Evolutionary conservation across 2,888 invertebrate genomes (phyloP).

Genomic region (Platynereis dumerilii): DNA sequence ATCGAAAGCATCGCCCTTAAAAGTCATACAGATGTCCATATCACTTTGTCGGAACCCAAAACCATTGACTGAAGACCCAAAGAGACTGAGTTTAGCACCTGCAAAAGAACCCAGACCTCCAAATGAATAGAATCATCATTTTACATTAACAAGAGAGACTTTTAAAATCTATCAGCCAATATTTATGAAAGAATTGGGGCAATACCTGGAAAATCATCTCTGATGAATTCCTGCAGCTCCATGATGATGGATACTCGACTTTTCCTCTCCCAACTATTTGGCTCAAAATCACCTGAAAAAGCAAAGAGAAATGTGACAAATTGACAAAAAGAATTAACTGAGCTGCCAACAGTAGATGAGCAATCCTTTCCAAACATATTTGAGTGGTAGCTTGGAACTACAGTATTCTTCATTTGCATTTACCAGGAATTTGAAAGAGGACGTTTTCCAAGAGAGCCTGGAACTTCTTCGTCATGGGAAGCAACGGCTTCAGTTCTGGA

Average conservation of each 20-base stretch:
- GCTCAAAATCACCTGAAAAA: constrained; percentile 49
- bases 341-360: too few species aligned
- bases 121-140: too few species aligned
- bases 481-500: constrained; percentile 61
- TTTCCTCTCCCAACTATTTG: constrained; percentile 39
- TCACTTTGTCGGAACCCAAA: constrained; percentile 69
- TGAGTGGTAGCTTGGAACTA: too few species aligned
- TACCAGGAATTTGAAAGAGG: constrained; percentile 58
- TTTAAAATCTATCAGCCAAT: too few species aligned
- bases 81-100: constrained; percentile 65
- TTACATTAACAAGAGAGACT: too few species aligned
- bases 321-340: too few species aligned
- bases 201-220: constrained; percentile 41
- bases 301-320: too few species aligned
- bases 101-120: too few species aligned
- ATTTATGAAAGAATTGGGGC: too few species aligned
- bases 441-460: constrained; percentile 52
- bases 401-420: too few species aligned
- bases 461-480: constrained; percentile 55
- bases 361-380: background rate
- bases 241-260: constrained; percentile 47
- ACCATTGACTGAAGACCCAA: constrained; percentile 71
- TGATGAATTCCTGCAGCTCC: constrained; percentile 61
- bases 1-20: constrained; percentile 41
- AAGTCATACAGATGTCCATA: constrained; percentile 70